Conservation (phyloP, 2,113 vertebrate species). For the Rhineura floridana region DNA sequence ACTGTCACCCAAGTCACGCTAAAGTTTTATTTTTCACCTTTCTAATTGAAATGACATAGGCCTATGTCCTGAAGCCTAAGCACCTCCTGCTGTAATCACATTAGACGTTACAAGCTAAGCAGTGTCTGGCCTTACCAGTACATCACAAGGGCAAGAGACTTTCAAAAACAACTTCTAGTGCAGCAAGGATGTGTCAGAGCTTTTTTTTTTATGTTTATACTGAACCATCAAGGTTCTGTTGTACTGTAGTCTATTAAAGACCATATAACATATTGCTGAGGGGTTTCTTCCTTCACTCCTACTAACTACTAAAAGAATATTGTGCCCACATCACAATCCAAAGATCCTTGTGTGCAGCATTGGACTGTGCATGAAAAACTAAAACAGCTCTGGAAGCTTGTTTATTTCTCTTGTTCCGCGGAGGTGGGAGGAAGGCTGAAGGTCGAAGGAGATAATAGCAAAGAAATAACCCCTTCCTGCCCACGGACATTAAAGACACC, state of each 20-base stretch:
- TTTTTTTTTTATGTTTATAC: neutral
- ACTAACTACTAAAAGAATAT: neutral
- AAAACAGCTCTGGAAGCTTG: too few relatives aligned
- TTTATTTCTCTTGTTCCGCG: too few relatives aligned
- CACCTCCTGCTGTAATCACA: constrained; percentile 2
- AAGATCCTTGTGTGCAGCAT: neutral
- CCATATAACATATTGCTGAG: neutral
- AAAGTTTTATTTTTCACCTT: neutral
- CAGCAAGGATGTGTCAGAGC: neutral
- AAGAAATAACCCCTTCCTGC: too few relatives aligned
- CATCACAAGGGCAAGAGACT: neutral
- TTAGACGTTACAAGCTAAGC: neutral
- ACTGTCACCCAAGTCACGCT: neutral
- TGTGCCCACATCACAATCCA: neutral
- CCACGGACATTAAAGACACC: too few relatives aligned
- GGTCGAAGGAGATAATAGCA: too few relatives aligned
- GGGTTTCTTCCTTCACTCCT: neutral
- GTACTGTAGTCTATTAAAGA: neutral
- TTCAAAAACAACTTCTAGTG: neutral
- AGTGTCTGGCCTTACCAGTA: neutral
- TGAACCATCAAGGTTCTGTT: neutral
- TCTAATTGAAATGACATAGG: neutral
- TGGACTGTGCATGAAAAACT: neutral
- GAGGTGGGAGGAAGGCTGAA: too few relatives aligned
- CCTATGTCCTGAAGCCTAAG: neutral